Conservation (phyloP, 1,140 invertebrate species). For the Pygmarrhopalites habei region DNA sequence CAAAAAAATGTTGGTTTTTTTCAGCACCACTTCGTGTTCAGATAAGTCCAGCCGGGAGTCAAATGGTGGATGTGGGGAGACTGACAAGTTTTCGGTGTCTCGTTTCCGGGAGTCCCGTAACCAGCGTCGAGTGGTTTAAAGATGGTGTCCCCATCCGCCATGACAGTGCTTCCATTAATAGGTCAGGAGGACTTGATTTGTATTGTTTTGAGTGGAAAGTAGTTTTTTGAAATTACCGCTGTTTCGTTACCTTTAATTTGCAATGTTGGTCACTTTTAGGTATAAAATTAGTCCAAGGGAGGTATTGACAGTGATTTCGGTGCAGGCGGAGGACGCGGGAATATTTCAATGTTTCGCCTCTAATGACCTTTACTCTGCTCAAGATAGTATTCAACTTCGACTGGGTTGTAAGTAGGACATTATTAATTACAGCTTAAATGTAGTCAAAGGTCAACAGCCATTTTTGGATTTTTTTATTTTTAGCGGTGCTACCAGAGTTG, state of each 20-base stretch:
- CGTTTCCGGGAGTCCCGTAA: constrained; percentile 72
- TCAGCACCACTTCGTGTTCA: constrained; percentile 57
- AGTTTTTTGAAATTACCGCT: too few relatives aligned
- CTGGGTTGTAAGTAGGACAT: constrained; percentile 62
- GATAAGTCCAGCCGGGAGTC: constrained; percentile 61
- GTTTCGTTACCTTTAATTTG: too few relatives aligned
- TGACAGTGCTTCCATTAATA: constrained; percentile 8
- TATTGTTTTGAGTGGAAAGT: too few relatives aligned
- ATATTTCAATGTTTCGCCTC: constrained; percentile 85
- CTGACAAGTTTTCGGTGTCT: constrained; percentile 75
- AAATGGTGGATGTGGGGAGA: constrained; percentile 72
- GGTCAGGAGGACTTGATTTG: not conserved
- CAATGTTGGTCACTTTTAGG: too few relatives aligned
- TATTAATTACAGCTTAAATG: not conserved
- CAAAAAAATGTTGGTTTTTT: not conserved
- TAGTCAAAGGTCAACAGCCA: not conserved
- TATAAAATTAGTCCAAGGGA: constrained; percentile 38
- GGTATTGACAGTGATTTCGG: constrained; percentile 56
- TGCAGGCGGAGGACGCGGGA: constrained; percentile 69
- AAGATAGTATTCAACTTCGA: constrained; percentile 70
- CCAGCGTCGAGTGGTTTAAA: constrained; percentile 73
- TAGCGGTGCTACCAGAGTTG: constrained; percentile 74
- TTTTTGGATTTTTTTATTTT: constrained; percentile 24
- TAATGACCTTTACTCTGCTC: constrained; percentile 76
- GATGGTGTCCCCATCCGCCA: constrained; percentile 51